Evolutionary conservation across 2,888 invertebrate species (phyloP).

Genomic region (Apomyelois bistriatella): DNA sequence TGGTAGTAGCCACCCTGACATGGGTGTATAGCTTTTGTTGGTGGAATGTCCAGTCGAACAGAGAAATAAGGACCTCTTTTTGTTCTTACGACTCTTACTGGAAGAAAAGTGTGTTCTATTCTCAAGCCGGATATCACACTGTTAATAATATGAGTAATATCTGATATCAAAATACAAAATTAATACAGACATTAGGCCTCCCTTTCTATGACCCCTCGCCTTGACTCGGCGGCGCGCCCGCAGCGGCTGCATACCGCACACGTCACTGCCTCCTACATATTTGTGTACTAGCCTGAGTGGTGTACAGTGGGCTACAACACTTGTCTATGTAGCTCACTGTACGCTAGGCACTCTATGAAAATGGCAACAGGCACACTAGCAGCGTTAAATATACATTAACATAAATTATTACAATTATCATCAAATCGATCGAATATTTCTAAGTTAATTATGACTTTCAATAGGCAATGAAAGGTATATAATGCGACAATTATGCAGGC

Average conservation of each 20-base stretch:
- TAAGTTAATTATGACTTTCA: background rate
- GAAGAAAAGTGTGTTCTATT: too few relatives aligned
- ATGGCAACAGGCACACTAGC: too few relatives aligned
- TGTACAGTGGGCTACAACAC: background rate
- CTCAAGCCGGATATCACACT: too few relatives aligned
- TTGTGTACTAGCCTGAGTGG: background rate
- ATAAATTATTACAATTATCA: too few relatives aligned
- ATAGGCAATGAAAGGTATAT: slow-evolving; percentile 2
- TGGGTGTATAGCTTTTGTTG: too few relatives aligned
- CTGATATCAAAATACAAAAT: slow-evolving; percentile 34
- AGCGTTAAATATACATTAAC: too few relatives aligned
- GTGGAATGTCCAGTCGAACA: too few relatives aligned
- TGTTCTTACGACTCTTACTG: too few relatives aligned
- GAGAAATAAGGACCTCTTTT: background rate
- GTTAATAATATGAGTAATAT: slow-evolving; percentile 2
- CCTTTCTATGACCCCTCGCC: slow-evolving; percentile 74
- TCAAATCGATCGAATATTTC: too few relatives aligned
- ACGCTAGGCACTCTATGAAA: too few relatives aligned
- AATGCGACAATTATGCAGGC: slow-evolving; percentile 9
- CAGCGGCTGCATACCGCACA: slow-evolving; percentile 52
- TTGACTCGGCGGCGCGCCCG: slow-evolving; percentile 75
- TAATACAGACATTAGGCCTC: slow-evolving; percentile 58
- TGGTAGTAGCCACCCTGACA: too few relatives aligned
- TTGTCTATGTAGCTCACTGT: too few relatives aligned
- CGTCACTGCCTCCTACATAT: slow-evolving; percentile 42